Conservation (phyloP, 2,797 vertebrate species). For the Phoeniculus purpureus region DNA sequence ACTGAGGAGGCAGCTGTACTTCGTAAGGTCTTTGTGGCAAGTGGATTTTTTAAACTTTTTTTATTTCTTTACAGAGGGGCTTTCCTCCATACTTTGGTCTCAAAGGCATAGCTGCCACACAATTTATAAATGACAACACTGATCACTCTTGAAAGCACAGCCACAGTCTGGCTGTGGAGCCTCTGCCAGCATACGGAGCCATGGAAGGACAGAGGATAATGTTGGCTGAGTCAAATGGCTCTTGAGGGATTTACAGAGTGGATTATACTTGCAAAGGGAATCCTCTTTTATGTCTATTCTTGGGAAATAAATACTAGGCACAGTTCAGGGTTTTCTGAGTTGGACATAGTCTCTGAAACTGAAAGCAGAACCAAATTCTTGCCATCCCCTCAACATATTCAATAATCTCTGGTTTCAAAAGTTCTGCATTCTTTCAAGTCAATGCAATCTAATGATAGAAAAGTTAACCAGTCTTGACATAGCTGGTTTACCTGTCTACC, state of each 20-base stretch:
- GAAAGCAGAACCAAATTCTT: background rate
- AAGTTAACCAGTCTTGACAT: background rate
- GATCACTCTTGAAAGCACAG: conserved; percentile 18
- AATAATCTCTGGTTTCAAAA: background rate
- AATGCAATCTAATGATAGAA: background rate
- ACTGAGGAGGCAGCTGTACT: conserved; percentile 37
- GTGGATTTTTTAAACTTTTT: fast-evolving
- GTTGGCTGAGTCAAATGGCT: conserved; percentile 73
- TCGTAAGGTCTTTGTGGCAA: conserved; percentile 1
- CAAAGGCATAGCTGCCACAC: background rate
- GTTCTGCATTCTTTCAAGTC: background rate
- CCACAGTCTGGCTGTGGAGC: conserved; percentile 42
- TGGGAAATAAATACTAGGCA: conserved; percentile 30
- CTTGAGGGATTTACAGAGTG: conserved; percentile 72
- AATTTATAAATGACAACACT: conserved; percentile 9
- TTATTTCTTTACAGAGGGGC: background rate
- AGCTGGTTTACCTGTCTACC: background rate
- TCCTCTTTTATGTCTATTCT: conserved; percentile 54
- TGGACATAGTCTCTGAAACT: conserved; percentile 11
- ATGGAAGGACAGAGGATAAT: conserved; percentile 64
- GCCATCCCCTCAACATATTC: background rate
- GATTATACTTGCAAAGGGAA: conserved; percentile 72
- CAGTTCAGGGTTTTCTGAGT: background rate
- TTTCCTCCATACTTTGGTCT: conserved; percentile 1
- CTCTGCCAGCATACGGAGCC: conserved; percentile 63